Evolutionary conservation across 2,888 invertebrate genomes (phyloP).

Genomic region (Drosophila siamana): DNA sequence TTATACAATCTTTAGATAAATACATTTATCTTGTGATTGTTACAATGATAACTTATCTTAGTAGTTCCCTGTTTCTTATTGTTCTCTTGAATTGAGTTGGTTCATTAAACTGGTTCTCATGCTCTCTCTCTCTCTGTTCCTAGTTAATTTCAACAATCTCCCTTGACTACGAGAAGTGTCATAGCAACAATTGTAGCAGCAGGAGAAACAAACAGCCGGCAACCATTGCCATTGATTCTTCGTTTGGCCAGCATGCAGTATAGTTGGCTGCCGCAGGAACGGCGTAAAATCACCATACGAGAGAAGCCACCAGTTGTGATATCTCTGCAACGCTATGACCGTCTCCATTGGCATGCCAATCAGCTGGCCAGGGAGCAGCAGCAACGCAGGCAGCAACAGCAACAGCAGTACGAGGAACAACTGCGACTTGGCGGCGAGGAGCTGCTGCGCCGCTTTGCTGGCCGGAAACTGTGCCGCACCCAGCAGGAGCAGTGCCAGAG

Average conservation of each 20-base stretch:
- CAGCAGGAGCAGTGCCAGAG: conserved; percentile 58
- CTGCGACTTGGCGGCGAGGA: conserved; percentile 62
- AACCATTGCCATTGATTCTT: conserved; percentile 12
- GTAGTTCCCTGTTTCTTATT: not conserved
- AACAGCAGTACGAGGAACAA: conserved; percentile 46
- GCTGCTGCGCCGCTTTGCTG: conserved; percentile 50
- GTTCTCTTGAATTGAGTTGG: not conserved
- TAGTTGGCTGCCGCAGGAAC: conserved; percentile 69
- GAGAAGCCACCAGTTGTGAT: conserved; percentile 74
- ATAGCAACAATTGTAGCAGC: conserved; percentile 36
- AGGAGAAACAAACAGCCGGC: not conserved
- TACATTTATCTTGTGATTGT: not conserved
- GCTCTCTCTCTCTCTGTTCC: no score
- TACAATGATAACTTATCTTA: not conserved
- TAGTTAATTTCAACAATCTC: no score
- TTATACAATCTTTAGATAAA: not conserved
- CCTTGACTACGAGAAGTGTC: conserved; percentile 4
- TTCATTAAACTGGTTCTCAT: conserved; percentile 3
- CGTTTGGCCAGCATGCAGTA: conserved; percentile 52
- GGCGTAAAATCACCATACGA: conserved; percentile 49
- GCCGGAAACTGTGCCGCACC: conserved; percentile 55
- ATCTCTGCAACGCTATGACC: conserved; percentile 61
- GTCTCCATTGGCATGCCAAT: conserved; percentile 56
- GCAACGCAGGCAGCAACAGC: conserved; percentile 46
- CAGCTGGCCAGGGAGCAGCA: conserved; percentile 34